Evolutionary conservation across 2,888 invertebrate genomes (phyloP).

Genomic region (Nephrocerus scutellatus): DNA sequence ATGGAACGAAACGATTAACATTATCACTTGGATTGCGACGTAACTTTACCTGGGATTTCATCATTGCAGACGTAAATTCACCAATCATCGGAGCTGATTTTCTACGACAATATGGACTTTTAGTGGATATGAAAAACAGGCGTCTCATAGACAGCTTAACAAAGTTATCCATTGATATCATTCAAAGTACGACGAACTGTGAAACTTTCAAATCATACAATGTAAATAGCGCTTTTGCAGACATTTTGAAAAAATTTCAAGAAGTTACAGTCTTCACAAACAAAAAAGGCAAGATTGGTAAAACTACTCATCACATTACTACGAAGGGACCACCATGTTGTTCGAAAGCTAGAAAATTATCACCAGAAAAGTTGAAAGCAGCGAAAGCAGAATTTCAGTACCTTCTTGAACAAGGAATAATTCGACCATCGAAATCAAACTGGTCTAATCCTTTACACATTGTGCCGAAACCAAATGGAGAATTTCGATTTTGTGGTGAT

Average conservation of each 20-base stretch:
- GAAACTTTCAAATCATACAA: too few species aligned
- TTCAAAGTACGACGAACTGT: too few species aligned
- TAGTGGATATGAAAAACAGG: conserved; percentile 14
- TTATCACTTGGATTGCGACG: conserved; percentile 23
- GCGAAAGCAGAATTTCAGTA: conserved; percentile 9
- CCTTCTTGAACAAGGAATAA: conserved; percentile 33
- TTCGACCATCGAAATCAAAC: conserved; percentile 38
- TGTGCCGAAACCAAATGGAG: conserved; percentile 24
- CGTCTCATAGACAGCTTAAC: conserved; percentile 17
- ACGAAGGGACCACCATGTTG: conserved; percentile 9
- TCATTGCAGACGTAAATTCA: conserved; percentile 22
- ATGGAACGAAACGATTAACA: conserved; percentile 14
- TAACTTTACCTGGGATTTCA: conserved; percentile 23
- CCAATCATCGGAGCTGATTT: conserved; percentile 27
- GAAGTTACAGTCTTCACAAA: too few species aligned
- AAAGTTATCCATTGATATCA: too few species aligned
- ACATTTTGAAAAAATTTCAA: too few species aligned
- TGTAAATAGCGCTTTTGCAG: too few species aligned
- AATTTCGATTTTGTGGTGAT: conserved; percentile 34
- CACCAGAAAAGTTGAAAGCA: conserved; percentile 4
- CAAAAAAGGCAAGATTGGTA: too few species aligned
- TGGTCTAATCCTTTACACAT: conserved; percentile 41
- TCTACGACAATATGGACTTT: conserved; percentile 13
- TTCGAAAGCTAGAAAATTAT: conserved; percentile 1
- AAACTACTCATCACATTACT: neutral